These are phyloP conservation scores for Heteropelma amictum DNA, from an alignment of 2,888 invertebrate genomes.

Conservation along the genomic window DNA sequence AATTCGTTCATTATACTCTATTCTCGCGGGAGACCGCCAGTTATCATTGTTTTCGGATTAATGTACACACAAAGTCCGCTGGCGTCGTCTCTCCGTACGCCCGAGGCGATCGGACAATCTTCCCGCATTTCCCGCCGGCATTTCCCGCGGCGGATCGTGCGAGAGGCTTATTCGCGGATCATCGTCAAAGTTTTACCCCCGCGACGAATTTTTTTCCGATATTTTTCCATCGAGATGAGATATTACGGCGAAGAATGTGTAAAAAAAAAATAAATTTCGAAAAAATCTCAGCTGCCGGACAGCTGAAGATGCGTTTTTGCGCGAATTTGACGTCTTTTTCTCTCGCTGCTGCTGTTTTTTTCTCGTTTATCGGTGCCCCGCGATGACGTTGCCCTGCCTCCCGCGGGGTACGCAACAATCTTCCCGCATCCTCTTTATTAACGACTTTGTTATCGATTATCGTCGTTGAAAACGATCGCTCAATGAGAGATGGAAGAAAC, in stretches of 20 bases:
- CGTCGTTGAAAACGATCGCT: constrained; percentile 73
- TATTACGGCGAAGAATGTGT: too few relatives aligned
- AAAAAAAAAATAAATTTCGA: too few relatives aligned
- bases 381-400: too few relatives aligned
- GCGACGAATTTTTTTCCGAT: too few relatives aligned
- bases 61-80: constrained; percentile 17
- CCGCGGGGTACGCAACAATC: constrained; percentile 47
- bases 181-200: too few relatives aligned
- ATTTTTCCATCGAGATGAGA: too few relatives aligned
- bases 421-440: constrained; percentile 41
- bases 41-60: constrained; percentile 39
- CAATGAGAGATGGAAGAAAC: constrained; percentile 71
- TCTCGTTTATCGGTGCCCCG: too few relatives aligned
- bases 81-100: background rate
- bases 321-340: too few relatives aligned
- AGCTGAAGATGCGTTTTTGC: too few relatives aligned
- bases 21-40: background rate
- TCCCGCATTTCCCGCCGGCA: constrained; percentile 48
- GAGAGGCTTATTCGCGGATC: constrained; percentile 36
- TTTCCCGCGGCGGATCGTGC: constrained; percentile 11
- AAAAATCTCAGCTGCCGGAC: too few relatives aligned
- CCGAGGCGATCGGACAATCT: constrained; percentile 22
- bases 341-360: too few relatives aligned
- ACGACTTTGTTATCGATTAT: constrained; percentile 69
- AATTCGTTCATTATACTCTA: constrained; percentile 21